A percentile compares a stretch with the other conserved stretches of the same genome.
Conservation (phyloP, 2,113 vertebrate genomes). For the Myotis lucifugus region DNA sequence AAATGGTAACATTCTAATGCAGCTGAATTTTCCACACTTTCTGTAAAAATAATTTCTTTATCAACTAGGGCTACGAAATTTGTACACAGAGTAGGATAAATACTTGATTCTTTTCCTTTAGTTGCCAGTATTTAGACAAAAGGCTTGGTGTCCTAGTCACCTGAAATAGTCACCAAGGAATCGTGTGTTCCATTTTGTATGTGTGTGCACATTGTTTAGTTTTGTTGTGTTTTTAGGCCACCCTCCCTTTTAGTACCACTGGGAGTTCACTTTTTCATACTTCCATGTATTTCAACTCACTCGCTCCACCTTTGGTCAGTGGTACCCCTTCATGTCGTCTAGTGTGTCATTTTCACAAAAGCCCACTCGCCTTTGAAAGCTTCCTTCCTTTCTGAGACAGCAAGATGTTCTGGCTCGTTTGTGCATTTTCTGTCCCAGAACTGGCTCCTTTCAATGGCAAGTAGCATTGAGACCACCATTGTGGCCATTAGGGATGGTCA, state of each 20-base stretch:
- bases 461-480: background rate
- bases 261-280: background rate
- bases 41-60: background rate
- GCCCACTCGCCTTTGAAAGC: background rate
- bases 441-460: background rate
- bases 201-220: background rate
- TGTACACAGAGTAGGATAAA: background rate
- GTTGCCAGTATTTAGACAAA: background rate
- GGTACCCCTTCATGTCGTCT: background rate
- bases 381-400: background rate
- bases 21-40: background rate
- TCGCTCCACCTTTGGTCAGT: background rate
- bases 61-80: too few species aligned
- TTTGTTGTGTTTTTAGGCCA: background rate
- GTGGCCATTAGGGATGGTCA: background rate
- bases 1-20: background rate
- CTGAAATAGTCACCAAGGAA: background rate
- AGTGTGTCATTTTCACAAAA: background rate
- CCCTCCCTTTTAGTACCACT: background rate
- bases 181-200: background rate
- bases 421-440: background rate
- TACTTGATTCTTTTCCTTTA: background rate
- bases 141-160: background rate
- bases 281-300: background rate
- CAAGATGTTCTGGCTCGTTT: background rate